Evolutionary conservation across 92 coral and sea anemone genomes (phyloP), one percentile per base, ranked within the genome.

Genomic region (Blastomussa wellsi): DNA sequence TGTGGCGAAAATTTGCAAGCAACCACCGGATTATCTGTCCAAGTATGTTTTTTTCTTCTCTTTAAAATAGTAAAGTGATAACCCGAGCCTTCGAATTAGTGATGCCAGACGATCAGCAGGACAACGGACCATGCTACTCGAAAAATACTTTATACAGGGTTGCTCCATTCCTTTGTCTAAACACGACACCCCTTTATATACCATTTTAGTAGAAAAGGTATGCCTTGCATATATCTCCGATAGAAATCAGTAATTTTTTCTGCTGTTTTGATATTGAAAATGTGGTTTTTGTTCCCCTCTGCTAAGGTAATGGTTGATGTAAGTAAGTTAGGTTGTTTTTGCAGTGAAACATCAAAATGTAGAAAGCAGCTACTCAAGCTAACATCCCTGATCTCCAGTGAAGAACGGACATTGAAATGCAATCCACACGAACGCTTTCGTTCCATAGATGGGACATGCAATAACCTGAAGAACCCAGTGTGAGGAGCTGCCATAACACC

Each of bases 401-500:
- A 1, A 5, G 33, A 28, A 62, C 31, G 28, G 35, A 26, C 26
- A 62, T 10, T 62, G 32, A 28, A 62, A 26, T 62, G 68, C 35
- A 62, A 62, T 17, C 68, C 33, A 0, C 68, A 28, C 15, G 68
- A 62, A 11, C 51, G 48, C 41, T 90, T 83, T 79, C 80, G 93
- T 7, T 87, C 86, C 9, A 70, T 71, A 38, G 89, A 90, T 59
- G 93, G 93, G 19, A 90, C 93, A 8, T 90, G 93, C 60, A 90
- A 90, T 82, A 90, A 90, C 72, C 32, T 83, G 67, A 42, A 59
- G 35, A 72, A 90, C 66, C 88, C 93, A 16, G 67, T 42, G 53
- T 90, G 93, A 91, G 93, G 93, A 16, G 90, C 93, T 39, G 93
- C 91, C 8, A 73, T 72, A 47, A 78, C 59, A 2, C 86, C 86